Evolutionary conservation across 2,888 invertebrate genomes (phyloP), one percentile per base, ranked within the genome.

Genomic region (Melitaea athalia): DNA sequence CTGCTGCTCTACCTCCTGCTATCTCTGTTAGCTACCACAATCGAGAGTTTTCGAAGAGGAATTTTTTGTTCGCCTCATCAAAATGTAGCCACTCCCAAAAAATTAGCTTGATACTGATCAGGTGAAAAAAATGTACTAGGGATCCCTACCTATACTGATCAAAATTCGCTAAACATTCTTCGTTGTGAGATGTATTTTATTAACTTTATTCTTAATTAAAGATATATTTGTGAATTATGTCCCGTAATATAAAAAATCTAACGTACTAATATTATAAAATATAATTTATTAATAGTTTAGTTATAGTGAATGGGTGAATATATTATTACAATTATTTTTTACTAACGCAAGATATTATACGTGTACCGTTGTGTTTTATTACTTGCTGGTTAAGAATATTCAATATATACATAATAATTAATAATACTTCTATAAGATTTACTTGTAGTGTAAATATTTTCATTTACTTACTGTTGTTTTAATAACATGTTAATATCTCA

Each of bases 331-430:
- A n/a, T 24, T 49, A 6, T 47, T 45, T 14, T 45, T 57, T 57
- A 57, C 57, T 38, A 42, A 42, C 15, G 6, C 8, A 33, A 57
- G 17, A 47, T 47, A n/a, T 55, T 5, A 24, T 5, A 38, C 33
- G 31, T n/a, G n/a, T 14, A 33, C 17, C 12, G 5, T 33, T 38
- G n/a, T 50, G 33, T 50, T 50, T 62, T 50, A 15, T 15, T 2
- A 50, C 61, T 62, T 62, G 15, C 62, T 62, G 38, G 62, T 62
- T 38, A 49, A 61, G 60, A 12, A 53, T 14, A 15, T 60, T n/a
- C n/a, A n/a, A n/a, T n/a, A n/a, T n/a, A n/a, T n/a, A n/a, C n/a
- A n/a, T n/a, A n/a, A n/a, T n/a, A n/a, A 12, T 6, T 49, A 7
- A 55, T 55, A 57, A 62, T 49, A 62, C 38, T 61, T 62, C 6